Base-by-base conservation (phyloP, 35 echinoderm and acorn worm genomes). In the Heliocidaris erythrogramma region DNA sequence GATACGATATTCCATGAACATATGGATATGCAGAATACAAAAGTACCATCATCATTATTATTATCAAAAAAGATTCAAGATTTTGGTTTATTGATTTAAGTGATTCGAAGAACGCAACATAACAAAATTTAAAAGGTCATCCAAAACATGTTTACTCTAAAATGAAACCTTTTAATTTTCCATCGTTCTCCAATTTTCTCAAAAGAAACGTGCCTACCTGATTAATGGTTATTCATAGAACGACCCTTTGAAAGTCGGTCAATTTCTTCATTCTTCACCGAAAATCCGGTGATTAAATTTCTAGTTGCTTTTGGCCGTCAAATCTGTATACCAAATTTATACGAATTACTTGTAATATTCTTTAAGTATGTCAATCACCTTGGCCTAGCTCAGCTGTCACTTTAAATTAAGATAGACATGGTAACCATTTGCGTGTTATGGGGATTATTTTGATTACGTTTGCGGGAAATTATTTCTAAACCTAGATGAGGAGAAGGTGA, bases 391-490 rank as follows among this genome's bases (percentile, higher is more conserved):
- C 21, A 78, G 65, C 65, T 24, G 65, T 78, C 65, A 78, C 18
- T 78, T 78, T 78, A 27, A 78, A 78, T 78, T 78, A 78, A 78
- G 65, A n/a, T n/a, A 78, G 65, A 78, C 65, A n/a, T 78, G 65
- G 65, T 24, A 78, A 78, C 65, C 65, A 78, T 78, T 78, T 78
- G 65, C 65, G 65, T 78, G 27, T 78, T 24, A 78, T 27, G 17
- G 65, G 21, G 65, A 78, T 78, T 78, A 78, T 78, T 78, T 78
- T 78, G 65, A 78, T 78, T 78, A 78, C 65, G 65, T 78, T 78
- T 78, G 65, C 27, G 65, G 65, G 65, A 78, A 78, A 78, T 78
- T 78, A 78, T 78, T 78, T 78, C 65, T 27, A 18, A 21, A 78
- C 65, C 24, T 7, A n/a, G 65, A 78, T 27, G 65, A 78, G 13